Conservation (phyloP, 92 coral and sea anemone genomes). For the Pocillopora grandis region DNA sequence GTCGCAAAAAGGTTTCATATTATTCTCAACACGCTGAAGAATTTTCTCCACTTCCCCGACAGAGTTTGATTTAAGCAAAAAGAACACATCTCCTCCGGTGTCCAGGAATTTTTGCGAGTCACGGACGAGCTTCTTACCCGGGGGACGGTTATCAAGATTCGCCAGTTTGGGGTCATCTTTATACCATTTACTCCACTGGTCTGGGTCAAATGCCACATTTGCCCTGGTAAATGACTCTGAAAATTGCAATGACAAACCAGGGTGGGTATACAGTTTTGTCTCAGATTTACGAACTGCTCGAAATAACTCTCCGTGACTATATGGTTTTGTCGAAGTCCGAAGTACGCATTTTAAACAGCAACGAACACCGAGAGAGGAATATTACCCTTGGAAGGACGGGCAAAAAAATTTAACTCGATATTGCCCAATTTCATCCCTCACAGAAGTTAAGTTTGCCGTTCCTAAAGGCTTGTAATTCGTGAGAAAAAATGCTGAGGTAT, state of each 20-base stretch:
- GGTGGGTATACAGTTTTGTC: too few relatives aligned
- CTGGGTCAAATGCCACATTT: constrained; percentile 70
- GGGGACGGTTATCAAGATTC: constrained; percentile 51
- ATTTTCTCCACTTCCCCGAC: constrained; percentile 45
- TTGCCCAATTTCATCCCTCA: too few relatives aligned
- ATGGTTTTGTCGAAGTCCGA: too few relatives aligned
- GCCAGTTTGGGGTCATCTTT: constrained; percentile 57
- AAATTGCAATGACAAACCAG: background rate
- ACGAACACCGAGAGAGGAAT: too few relatives aligned
- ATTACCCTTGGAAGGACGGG: too few relatives aligned
- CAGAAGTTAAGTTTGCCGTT: too few relatives aligned
- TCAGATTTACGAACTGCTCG: too few relatives aligned
- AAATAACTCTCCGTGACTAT: too few relatives aligned
- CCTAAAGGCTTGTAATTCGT: too few relatives aligned
- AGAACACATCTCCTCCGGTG: constrained; percentile 79
- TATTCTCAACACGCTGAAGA: constrained; percentile 30
- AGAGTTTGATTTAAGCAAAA: constrained; percentile 65
- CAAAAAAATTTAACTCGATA: too few relatives aligned
- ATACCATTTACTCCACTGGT: constrained; percentile 73
- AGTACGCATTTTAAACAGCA: too few relatives aligned
- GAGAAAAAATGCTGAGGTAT: too few relatives aligned
- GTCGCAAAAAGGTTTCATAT: constrained; percentile 32
- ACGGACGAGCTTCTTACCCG: constrained; percentile 30
- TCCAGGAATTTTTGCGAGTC: constrained; percentile 75
- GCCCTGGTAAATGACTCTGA: constrained; percentile 66